Percentiles rank a stretch among this genome's conserved stretches.
Conservation (phyloP, 2,797 vertebrate species). For the Ctenochaetus hawaiiensis region DNA sequence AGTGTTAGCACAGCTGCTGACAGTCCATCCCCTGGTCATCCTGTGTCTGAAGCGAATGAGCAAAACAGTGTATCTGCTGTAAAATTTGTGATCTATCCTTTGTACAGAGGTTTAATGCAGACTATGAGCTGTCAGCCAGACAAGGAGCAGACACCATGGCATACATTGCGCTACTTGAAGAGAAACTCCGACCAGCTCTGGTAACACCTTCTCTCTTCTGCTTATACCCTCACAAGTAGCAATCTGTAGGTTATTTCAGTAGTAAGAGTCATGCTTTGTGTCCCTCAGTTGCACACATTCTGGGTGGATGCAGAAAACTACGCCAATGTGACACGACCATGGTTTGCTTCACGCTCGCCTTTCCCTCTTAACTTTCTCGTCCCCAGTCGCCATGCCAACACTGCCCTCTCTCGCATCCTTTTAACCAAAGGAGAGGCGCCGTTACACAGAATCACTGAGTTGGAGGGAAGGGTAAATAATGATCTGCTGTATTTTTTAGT, state of each 20-base stretch:
- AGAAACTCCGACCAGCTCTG: conserved; percentile 94
- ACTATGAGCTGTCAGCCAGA: conserved; percentile 94
- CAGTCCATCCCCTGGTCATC: not conserved
- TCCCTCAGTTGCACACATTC: conserved; percentile 94
- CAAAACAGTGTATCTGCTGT: not conserved
- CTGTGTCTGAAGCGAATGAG: not conserved
- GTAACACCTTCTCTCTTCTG: conserved; percentile 74
- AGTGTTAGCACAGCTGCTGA: not conserved
- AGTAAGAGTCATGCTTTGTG: conserved; percentile 14
- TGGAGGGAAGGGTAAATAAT: conserved; percentile 92
- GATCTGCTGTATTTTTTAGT: not conserved
- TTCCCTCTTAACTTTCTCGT: conserved; percentile 94
- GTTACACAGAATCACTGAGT: conserved; percentile 90
- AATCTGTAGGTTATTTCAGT: not conserved
- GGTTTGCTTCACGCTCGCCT: conserved; percentile 95
- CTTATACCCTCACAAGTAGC: not conserved
- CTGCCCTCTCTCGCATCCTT: conserved; percentile 92
- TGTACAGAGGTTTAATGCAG: conserved; percentile 93
- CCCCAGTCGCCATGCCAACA: conserved; percentile 89
- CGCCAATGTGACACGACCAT: conserved; percentile 92
- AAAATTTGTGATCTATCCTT: not conserved
- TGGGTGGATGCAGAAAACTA: conserved; percentile 99
- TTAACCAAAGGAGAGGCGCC: conserved; percentile 92
- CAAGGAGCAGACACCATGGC: conserved; percentile 98
- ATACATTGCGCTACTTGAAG: conserved; percentile 95